These are phyloP conservation scores for Falco cherrug DNA, from an alignment of 2,797 vertebrate species.

Conservation along the genomic window DNA sequence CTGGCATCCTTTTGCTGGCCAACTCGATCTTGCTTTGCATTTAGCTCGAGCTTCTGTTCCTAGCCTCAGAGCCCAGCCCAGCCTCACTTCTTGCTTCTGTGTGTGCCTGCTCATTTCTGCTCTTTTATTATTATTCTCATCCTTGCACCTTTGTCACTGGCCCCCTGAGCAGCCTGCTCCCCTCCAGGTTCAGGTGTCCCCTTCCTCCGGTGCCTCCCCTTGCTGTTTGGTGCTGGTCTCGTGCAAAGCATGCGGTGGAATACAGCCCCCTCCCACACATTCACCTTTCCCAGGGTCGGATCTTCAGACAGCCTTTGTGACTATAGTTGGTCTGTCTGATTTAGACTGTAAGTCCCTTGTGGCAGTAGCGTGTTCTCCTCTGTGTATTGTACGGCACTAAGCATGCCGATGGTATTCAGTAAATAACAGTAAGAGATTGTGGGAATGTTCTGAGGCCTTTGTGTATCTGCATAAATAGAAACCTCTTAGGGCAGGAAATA, in stretches of 20 bases:
- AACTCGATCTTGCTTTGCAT: not conserved
- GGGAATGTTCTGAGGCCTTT: conserved; percentile 70
- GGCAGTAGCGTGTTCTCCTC: conserved; percentile 60
- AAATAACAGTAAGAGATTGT: conserved; percentile 69
- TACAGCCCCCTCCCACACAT: conserved; percentile 4
- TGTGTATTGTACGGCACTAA: conserved; percentile 44
- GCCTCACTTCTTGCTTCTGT: not conserved
- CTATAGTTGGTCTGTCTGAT: conserved; percentile 55
- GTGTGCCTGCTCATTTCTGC: not conserved
- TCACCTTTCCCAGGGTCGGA: conserved; percentile 66
- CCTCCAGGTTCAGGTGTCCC: not conserved
- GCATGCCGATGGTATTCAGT: conserved; percentile 55
- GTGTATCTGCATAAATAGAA: conserved; percentile 67
- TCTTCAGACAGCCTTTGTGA: conserved; percentile 62
- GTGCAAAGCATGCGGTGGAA: not conserved
- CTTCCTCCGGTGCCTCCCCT: not conserved
- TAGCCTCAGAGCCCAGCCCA: not conserved
- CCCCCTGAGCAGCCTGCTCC: not conserved
- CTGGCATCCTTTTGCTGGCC: conserved; percentile 49
- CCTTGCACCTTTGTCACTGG: not conserved
- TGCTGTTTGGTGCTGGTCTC: not conserved
- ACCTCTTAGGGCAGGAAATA: conserved; percentile 72
- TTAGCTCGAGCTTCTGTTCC: conserved; percentile 43
- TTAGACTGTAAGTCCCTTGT: conserved; percentile 67
- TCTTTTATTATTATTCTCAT: not conserved